Percentiles rank a stretch among this genome's conserved stretches.
These are phyloP conservation scores for Centrocercus urophasianus DNA, from an alignment of 2,113 vertebrate genomes.

Conservation along the genomic window DNA sequence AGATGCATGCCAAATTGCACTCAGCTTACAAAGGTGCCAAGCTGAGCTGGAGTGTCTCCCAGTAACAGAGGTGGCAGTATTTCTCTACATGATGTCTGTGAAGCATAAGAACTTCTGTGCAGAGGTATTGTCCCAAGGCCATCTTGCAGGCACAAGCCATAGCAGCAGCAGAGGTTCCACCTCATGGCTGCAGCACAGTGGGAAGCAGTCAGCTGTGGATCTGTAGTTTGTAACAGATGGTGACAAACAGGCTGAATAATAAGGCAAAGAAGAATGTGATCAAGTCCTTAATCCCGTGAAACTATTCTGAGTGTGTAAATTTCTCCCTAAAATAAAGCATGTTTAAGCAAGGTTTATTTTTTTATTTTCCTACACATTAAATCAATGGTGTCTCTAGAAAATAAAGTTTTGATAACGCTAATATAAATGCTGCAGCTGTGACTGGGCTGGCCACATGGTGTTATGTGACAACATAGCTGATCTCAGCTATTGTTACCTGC, in stretches of 20 bases:
- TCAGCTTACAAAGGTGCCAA: too few species aligned
- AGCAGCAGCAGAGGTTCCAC: background rate
- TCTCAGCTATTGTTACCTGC: accelerated
- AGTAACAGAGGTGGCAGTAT: background rate
- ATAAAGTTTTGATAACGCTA: background rate
- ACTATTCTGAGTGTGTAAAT: background rate
- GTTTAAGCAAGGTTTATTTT: background rate
- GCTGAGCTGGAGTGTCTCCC: background rate
- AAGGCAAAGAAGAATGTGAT: background rate
- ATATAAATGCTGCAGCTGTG: background rate
- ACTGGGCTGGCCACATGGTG: background rate
- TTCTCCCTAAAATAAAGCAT: background rate
- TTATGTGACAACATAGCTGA: background rate
- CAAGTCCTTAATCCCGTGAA: background rate
- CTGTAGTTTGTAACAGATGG: background rate
- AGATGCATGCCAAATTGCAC: background rate
- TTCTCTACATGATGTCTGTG: background rate
- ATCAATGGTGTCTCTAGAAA: background rate
- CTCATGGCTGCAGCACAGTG: background rate
- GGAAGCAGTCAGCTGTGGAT: background rate
- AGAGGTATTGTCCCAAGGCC: background rate
- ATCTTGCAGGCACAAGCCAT: background rate
- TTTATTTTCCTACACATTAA: background rate
- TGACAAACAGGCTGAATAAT: background rate
- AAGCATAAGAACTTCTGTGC: accelerated